Percentiles rank a stretch among this genome's conserved stretches.
Conservation (phyloP, 2,797 vertebrate species). For the Hapalemur alaotrensis region DNA sequence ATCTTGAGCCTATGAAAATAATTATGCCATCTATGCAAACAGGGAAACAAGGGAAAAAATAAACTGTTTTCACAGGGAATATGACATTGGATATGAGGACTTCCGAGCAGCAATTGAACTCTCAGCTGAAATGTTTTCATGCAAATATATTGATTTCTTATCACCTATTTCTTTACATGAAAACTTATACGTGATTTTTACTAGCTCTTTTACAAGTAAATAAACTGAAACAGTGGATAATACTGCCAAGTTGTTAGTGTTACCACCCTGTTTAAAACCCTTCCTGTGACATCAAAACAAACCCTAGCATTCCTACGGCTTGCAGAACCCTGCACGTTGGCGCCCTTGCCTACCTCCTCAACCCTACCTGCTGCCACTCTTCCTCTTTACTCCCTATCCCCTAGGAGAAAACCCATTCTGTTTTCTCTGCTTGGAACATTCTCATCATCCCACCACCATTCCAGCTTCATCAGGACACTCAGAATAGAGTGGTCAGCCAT, state of each 20-base stretch:
- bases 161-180: neutral
- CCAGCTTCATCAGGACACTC: neutral
- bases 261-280: neutral
- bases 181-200: neutral
- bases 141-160: neutral
- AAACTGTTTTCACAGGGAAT: neutral
- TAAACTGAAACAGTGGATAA: neutral
- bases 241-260: neutral
- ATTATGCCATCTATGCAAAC: neutral
- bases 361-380: too few relatives aligned
- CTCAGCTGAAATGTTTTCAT: neutral
- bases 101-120: neutral
- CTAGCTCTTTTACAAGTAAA: neutral
- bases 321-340: too few relatives aligned
- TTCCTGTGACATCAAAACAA: neutral
- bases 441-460: neutral
- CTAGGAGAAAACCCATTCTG: neutral
- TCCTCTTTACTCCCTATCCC: too few relatives aligned
- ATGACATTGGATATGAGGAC: neutral
- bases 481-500: fast-evolving
- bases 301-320: neutral
- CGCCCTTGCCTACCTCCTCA: too few relatives aligned
- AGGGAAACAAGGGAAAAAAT: neutral
- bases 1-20: neutral
- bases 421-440: neutral